Evolutionary conservation across 2,888 invertebrate genomes (phyloP), one percentile per base, ranked within the genome.

Genomic region (Hermaeophaga mercurialis): DNA sequence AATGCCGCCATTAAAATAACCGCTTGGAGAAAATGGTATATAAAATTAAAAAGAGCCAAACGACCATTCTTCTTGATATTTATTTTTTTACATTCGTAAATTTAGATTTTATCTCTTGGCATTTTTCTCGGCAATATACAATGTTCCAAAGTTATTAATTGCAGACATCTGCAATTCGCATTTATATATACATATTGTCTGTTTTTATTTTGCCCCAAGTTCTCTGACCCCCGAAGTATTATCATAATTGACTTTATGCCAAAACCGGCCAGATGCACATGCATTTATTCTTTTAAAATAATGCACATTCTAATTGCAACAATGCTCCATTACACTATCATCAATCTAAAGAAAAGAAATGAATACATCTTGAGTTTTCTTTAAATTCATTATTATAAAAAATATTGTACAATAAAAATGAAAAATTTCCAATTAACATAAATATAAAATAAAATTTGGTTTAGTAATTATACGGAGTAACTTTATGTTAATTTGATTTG

Each of bases 121-220:
- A 61, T 64, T 58, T 61, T 59, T 62, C 56, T 41, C 41, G 34
- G 50, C 56, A 50, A 50, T 48, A 45, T 48, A 46, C 34, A 57
- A 53, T 50, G 52, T 54, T 48, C 50, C 50, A 34, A 62, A 56
- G 61, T 67, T 67, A 69, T 69, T 67, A 67, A 69, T 69, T 64
- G 66, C 60, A 57, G 60, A 60, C 64, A 63, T 62, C 65, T 64
- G 66, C 63, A 62, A 64, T 62, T 62, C 59, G 59, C 62, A 56
- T 56, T 45, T 38, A 63, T 58, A 49, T 26, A 54, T 61, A 63
- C 64, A 63, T 58, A 62, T 57, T 61, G 62, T 59, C 48, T 48
- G 48, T 41, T 52, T 54, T 54, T 54, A 48, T 52, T 59, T 56
- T 39, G 44, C 39, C 8, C 11, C 11, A 24, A 58, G 61, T 61